A percentile compares a stretch with the other conserved stretches of the same genome.
Evolutionary conservation across 2,888 invertebrate species (phyloP).

Genomic region (Nymphalis polychloros): DNA sequence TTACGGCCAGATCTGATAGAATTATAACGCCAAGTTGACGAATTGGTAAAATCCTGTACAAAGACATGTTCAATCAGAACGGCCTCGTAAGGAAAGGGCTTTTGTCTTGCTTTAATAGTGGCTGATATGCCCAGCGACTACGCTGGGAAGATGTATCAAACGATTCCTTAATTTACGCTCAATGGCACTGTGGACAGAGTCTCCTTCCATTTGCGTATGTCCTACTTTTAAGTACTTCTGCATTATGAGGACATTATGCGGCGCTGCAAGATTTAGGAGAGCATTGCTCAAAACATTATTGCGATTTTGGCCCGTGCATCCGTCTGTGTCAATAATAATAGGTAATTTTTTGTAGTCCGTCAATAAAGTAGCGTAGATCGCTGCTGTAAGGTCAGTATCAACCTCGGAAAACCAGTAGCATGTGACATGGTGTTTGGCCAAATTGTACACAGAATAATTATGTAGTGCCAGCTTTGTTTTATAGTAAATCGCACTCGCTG

Average conservation of each 20-base stretch:
- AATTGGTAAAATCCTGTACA: not conserved
- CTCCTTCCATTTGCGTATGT: not conserved
- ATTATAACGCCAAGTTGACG: too few relatives aligned
- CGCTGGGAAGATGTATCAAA: too few relatives aligned
- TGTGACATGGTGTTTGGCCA: not conserved
- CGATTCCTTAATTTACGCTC: too few relatives aligned
- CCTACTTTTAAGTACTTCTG: not conserved
- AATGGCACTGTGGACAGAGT: not conserved
- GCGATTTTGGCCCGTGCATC: not conserved
- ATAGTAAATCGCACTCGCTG: conserved; percentile 5
- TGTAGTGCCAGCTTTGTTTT: conserved; percentile 6
- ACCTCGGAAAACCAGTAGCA: conserved; percentile 4
- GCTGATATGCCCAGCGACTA: too few relatives aligned
- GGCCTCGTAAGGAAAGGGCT: conserved; percentile 1
- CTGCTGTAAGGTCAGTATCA: not conserved
- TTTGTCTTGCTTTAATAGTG: conserved; percentile 5
- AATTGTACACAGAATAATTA: conserved; percentile 5
- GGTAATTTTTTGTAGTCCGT: conserved; percentile 1
- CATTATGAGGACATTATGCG: not conserved
- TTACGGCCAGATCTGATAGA: too few relatives aligned
- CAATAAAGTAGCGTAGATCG: conserved; percentile 1
- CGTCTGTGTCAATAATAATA: not conserved
- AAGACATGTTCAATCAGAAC: conserved; percentile 11
- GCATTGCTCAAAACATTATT: not conserved
- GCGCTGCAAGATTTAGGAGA: not conserved